These are phyloP conservation scores for Apus apus DNA, from an alignment of 2,113 vertebrate genomes.

Conservation along the genomic window DNA sequence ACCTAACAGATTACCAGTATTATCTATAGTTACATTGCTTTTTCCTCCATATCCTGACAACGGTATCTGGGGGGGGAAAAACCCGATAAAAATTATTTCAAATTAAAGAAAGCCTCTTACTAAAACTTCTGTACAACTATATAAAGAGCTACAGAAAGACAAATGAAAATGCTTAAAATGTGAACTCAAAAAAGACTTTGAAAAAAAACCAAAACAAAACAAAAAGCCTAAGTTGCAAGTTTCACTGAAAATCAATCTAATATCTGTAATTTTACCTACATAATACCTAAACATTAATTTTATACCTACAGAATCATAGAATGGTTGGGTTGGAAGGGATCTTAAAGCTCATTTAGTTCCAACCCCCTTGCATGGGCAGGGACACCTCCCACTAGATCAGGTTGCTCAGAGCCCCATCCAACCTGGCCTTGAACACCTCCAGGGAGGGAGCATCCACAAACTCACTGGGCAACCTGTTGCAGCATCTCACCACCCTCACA, in stretches of 20 bases:
- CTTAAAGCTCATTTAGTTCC: too few relatives aligned
- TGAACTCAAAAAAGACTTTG: background rate
- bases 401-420: too few relatives aligned
- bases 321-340: too few relatives aligned
- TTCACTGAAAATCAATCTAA: background rate
- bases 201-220: background rate
- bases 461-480: too few relatives aligned
- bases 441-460: too few relatives aligned
- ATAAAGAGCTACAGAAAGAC: background rate
- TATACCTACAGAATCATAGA: too few relatives aligned
- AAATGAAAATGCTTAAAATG: background rate
- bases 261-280: too few relatives aligned
- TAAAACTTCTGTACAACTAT: background rate
- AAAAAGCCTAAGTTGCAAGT: background rate
- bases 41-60: conserved; percentile 95
- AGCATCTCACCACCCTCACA: too few relatives aligned
- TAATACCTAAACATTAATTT: background rate
- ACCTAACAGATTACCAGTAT: conserved; percentile 85
- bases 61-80: conserved; percentile 79
- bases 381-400: too few relatives aligned
- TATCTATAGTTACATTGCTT: conserved; percentile 91
- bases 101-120: background rate
- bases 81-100: background rate
- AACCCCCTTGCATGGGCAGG: too few relatives aligned
- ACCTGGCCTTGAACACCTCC: too few relatives aligned